Base-by-base conservation (phyloP, 2,888 invertebrate species). In the Esperia sulphurella region DNA sequence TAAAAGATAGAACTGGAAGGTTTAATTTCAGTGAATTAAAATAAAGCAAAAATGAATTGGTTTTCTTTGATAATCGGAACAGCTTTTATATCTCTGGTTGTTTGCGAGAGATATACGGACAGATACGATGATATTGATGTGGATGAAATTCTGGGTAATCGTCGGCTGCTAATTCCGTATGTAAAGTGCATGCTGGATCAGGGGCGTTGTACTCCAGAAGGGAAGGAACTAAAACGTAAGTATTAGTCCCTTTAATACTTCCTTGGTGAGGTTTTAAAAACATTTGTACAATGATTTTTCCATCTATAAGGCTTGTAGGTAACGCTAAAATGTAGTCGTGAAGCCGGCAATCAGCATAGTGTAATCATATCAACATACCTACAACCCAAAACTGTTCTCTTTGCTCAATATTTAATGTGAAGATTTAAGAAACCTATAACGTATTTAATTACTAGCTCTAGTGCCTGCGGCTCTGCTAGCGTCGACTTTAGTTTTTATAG, bases 71-170 rank as follows among this genome's bases (percentile, higher is more conserved):
- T 57, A 1, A 41, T 57, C 1, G 50, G 70, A 14, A 12, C 71
- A 3, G 44, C 53, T 3, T 38, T 67, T 1, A 45, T 55, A 14
- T 55, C 55, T 6, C 44, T 67, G 0, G 48, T 49, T 3, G 51
- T 59, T 0, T 67, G 65, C 8, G 71, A 73, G n/a, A 61, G 62
- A 8, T 85, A 95, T 67, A 93, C 94, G 0, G 92, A 92, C 41
- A 92, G 92, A 65, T 95, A 93, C 61, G 95, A 95, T 65, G 91
- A 93, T 62, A 80, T 95, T 33, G 91, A 95, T 65, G 58, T 95
- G 45, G 93, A 94, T 44, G 92, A 93, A 61, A 91, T 95, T 51
- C 68, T 95, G n/a, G 73, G 65, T 0, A 95, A 93, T 68, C 91
- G 92, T 21, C 90, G 94, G 50, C 78, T 95, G 30, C 75, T 95